Evolutionary conservation across 2,888 invertebrate species (phyloP).

Genomic region (Tipula confusa): DNA sequence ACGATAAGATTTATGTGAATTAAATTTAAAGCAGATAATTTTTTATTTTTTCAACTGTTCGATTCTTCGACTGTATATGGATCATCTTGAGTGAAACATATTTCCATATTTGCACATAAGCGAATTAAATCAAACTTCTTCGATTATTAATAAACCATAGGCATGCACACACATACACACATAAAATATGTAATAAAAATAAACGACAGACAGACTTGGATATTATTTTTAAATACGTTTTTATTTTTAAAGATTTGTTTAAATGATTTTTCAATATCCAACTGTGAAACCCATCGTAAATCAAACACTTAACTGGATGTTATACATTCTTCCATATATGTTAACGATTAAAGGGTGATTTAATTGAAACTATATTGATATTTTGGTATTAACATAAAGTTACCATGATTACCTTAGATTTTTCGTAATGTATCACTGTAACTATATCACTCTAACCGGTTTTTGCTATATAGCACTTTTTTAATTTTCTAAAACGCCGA

Average conservation of each 20-base stretch:
- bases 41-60: background rate
- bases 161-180: background rate
- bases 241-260: background rate
- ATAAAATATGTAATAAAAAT: background rate
- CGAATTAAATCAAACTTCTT: background rate
- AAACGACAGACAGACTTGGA: background rate
- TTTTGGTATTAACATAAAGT: too few relatives aligned
- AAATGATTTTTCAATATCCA: slow-evolving; percentile 21
- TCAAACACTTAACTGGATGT: slow-evolving; percentile 31
- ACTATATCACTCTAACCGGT: too few relatives aligned
- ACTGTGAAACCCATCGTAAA: slow-evolving; percentile 31
- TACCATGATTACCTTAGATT: too few relatives aligned
- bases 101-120: background rate
- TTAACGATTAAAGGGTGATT: too few relatives aligned
- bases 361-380: too few relatives aligned
- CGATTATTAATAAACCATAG: slow-evolving; percentile 21
- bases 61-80: background rate
- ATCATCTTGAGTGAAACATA: background rate
- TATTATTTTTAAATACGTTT: background rate
- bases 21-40: background rate
- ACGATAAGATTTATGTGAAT: background rate
- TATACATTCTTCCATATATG: background rate
- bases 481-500: too few relatives aligned
- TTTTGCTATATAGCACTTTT: too few relatives aligned
- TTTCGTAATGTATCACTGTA: too few relatives aligned